A percentile compares a stretch with the other conserved stretches of the same genome.
Evolutionary conservation across 2,113 vertebrate genomes (phyloP).

Genomic region (Plotosus lineatus): DNA sequence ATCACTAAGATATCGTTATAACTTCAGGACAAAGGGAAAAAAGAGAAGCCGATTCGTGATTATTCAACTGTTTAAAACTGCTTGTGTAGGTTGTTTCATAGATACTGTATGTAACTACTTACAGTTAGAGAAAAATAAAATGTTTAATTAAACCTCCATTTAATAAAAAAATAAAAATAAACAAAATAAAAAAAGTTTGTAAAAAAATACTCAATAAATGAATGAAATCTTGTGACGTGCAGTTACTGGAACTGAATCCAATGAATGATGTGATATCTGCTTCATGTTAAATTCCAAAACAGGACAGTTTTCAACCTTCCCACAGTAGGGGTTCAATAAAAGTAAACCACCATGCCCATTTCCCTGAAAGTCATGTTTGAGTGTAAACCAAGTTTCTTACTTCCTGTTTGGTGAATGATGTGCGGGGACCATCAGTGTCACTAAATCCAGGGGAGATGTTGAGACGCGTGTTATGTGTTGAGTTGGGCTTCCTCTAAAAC

Average conservation of each 20-base stretch:
- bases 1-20: neutral
- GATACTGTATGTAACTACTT: neutral
- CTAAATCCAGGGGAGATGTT: slow-evolving; percentile 43
- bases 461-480: slow-evolving; percentile 54
- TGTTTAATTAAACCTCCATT: no score
- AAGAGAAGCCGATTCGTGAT: neutral
- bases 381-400: slow-evolving; percentile 53
- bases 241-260: neutral
- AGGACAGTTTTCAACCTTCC: no score
- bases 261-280: neutral
- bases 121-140: neutral
- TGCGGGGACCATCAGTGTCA: slow-evolving; percentile 25
- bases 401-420: slow-evolving; percentile 55
- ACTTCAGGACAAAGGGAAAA: neutral
- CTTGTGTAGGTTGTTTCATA: neutral
- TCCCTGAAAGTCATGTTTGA: no score
- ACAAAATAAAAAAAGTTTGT: no score
- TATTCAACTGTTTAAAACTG: neutral
- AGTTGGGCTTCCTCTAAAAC: slow-evolving; percentile 61
- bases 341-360: no score
- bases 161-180: no score
- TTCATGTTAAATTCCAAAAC: neutral
- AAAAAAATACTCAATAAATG: no score
- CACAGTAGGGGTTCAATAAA: no score
- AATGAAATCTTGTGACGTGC: neutral